Evolutionary conservation across 2,888 invertebrate genomes (phyloP), one percentile per base, ranked within the genome.

Genomic region (Steinernema carpocapsae): DNA sequence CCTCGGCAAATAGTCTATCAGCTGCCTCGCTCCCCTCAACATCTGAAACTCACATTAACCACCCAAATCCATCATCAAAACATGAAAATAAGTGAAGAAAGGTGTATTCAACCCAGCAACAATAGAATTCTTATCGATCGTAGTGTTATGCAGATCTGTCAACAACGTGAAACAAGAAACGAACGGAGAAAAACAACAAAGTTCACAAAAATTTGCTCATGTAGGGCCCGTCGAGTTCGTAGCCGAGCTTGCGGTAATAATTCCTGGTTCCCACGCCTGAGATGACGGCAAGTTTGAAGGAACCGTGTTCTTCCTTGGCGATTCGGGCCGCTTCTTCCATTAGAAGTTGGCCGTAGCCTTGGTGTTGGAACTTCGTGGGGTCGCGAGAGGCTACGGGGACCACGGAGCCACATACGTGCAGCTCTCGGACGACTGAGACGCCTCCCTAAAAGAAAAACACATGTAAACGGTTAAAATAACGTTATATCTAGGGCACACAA

Each of bases 241-340:
- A 99, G 3, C 97, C 97, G 82, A 97, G 92, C 89, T 99, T 99
- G 45, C 94, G 91, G 88, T 99, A 99, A 88, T 99, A 99, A 88
- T 97, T 95, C 80, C 99, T 91, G 0, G 97, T 99, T 7, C 97
- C 99, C 12, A 99, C 96, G 19, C 99, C 92, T 26, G 97, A 97
- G 84, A 99, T 99, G 51, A 99, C 97, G 6, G 94, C 93, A 76
- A 99, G 93, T 89, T 97, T 99, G 72, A 90, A 90, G 2, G 96
- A 95, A 45, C 92, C 92, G 77, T 87, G 87, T 71, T 87, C 99
- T 79, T 93, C 92, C 37, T 90, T 90, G 0, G 99, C 94, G 73
- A 99, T 97, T 71, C 94, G 90, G 87, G 96, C 97, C 0, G 99
- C 97, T 89, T 96, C 95, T 89, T 97, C 95, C 97, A 99, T 99